Conservation (phyloP, 2,888 invertebrate species). For the Drosophila dives region DNA sequence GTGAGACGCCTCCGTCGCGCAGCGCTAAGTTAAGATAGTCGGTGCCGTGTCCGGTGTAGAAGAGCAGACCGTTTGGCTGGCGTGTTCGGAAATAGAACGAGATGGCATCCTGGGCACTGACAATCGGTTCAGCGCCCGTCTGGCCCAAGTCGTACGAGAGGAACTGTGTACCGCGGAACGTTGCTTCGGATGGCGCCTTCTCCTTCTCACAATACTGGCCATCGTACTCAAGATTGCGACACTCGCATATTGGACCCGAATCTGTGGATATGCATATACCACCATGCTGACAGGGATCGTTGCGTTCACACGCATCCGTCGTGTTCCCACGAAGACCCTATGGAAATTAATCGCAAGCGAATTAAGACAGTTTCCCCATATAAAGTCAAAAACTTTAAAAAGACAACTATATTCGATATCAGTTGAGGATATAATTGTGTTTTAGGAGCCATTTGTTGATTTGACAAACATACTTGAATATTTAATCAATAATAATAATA, state of each 20-base stretch:
- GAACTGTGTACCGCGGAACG: conserved; percentile 96
- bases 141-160: conserved; percentile 95
- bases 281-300: conserved; percentile 97
- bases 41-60: conserved; percentile 96
- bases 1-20: conserved; percentile 93
- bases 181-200: conserved; percentile 96
- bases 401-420: background rate
- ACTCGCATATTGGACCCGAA: conserved; percentile 97
- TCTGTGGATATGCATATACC: conserved; percentile 98
- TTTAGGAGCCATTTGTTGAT: background rate
- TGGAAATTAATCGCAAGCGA: background rate
- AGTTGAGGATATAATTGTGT: too few species aligned
- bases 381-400: background rate
- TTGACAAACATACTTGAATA: background rate
- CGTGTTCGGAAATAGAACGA: conserved; percentile 96
- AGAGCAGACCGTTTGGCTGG: conserved; percentile 95
- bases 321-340: conserved; percentile 86
- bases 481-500: background rate
- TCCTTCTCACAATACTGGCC: conserved; percentile 98
- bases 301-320: conserved; percentile 93
- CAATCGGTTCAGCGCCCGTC: conserved; percentile 94
- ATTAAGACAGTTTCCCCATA: background rate
- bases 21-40: conserved; percentile 96
- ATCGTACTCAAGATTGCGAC: conserved; percentile 95
- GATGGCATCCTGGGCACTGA: conserved; percentile 95